Percentiles rank a stretch among this genome's conserved stretches.
Conservation (phyloP, 2,113 vertebrate genomes). For the Aldabrachelys gigantea region DNA sequence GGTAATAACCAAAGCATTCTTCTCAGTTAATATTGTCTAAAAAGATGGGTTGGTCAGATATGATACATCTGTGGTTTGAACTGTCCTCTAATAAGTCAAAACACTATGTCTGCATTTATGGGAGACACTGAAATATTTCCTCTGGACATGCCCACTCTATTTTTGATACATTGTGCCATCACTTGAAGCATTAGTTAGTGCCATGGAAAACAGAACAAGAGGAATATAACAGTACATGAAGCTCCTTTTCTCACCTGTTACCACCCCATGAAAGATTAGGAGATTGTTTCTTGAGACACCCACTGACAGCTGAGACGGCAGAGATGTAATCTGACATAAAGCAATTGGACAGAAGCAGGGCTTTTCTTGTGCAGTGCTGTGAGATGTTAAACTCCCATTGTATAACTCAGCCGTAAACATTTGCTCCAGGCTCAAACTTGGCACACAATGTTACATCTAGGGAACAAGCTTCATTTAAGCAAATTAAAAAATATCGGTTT, state of each 20-base stretch:
- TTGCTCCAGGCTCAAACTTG: conserved; percentile 61
- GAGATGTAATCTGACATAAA: conserved; percentile 52
- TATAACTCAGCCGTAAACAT: conserved; percentile 55
- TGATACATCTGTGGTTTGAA: background rate
- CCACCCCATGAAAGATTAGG: background rate
- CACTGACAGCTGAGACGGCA: conserved; percentile 43
- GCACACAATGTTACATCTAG: conserved; percentile 29
- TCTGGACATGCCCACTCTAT: background rate
- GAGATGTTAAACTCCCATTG: conserved; percentile 43
- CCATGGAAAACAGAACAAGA: conserved; percentile 3
- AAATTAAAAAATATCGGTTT: conserved; percentile 65
- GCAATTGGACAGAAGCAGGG: conserved; percentile 43
- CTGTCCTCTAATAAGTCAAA: conserved; percentile 29
- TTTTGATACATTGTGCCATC: conserved; percentile 1
- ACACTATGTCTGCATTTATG: background rate
- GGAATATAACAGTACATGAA: background rate
- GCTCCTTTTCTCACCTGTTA: conserved; percentile 15
- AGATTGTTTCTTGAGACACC: conserved; percentile 10
- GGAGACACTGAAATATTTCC: conserved; percentile 35
- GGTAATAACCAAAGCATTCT: background rate
- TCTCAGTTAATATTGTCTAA: background rate
- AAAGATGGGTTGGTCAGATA: background rate
- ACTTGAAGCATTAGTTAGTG: background rate
- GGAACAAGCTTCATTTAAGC: conserved; percentile 56
- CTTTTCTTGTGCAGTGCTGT: background rate